These are phyloP conservation scores for Archips crataeganus DNA, from an alignment of 2,888 invertebrate species.

Conservation along the genomic window DNA sequence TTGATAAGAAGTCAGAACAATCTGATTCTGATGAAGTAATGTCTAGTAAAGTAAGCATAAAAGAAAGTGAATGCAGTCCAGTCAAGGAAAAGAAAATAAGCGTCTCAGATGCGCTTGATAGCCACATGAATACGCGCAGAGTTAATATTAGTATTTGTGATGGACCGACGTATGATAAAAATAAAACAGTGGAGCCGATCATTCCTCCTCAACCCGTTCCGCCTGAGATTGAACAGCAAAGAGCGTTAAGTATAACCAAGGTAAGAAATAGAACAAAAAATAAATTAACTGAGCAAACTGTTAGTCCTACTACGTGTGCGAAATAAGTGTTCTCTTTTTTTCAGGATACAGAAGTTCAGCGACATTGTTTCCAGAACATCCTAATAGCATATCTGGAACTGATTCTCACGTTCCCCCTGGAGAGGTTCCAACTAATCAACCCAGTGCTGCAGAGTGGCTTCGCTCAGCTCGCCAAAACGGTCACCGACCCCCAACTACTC, in stretches of 20 bases:
- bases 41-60: constrained; percentile 44
- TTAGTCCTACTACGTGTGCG: not conserved
- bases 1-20: constrained; percentile 18
- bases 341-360: constrained; percentile 94
- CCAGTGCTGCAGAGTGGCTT: constrained; percentile 78
- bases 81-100: constrained; percentile 67
- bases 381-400: constrained; percentile 94
- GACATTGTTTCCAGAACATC: constrained; percentile 94
- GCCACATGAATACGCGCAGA: constrained; percentile 65
- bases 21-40: constrained; percentile 16
- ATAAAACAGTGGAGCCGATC: constrained; percentile 72
- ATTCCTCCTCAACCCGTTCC: constrained; percentile 90
- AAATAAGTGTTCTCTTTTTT: constrained; percentile 42
- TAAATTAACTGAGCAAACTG: not conserved
- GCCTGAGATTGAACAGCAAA: constrained; percentile 93
- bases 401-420: constrained; percentile 87
- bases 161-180: constrained; percentile 64
- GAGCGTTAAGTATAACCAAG: constrained; percentile 92
- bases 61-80: constrained; percentile 53
- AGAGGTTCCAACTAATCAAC: constrained; percentile 83
- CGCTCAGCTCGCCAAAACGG: constrained; percentile 75
- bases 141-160: constrained; percentile 77
- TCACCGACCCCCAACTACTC: constrained; percentile 78
- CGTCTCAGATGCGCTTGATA: constrained; percentile 63
- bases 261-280: constrained; percentile 70